phyloP scores from a whole-genome alignment of 1,140 invertebrate genomes.

The Drosophila sproati region DNA sequence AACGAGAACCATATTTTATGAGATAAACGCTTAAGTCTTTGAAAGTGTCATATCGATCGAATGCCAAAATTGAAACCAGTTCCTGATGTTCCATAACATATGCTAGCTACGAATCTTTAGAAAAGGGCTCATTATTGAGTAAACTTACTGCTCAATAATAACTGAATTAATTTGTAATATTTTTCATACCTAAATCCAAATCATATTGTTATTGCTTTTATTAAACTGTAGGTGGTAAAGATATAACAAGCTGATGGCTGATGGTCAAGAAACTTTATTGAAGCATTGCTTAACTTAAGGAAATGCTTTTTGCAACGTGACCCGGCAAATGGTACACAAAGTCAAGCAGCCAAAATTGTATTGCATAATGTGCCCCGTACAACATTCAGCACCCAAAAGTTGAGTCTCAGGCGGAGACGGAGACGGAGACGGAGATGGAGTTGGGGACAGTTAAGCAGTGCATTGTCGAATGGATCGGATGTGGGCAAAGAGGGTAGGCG shows the following conservation, averaged over 20 bases:
- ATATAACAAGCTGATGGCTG: background rate
- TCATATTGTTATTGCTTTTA: too few species aligned
- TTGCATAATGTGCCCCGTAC: slow-evolving; percentile 72
- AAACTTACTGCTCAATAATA: too few species aligned
- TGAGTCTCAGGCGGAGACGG: slow-evolving; percentile 21
- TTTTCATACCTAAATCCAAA: too few species aligned
- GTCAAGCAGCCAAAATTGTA: slow-evolving; percentile 63
- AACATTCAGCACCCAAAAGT: slow-evolving; percentile 40
- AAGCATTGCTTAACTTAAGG: slow-evolving; percentile 5
- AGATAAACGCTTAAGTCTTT: too few species aligned
- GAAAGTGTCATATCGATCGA: too few species aligned
- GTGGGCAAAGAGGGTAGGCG: background rate
- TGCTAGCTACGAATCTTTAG: too few species aligned
- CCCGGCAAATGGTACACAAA: slow-evolving; percentile 57
- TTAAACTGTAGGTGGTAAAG: too few species aligned
- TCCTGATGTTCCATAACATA: too few species aligned
- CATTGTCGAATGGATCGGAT: slow-evolving; percentile 28
- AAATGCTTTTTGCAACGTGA: slow-evolving; percentile 53
- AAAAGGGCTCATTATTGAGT: too few species aligned
- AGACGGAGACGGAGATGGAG: slow-evolving; percentile 25
- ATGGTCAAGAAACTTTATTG: background rate
- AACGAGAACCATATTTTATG: too few species aligned
- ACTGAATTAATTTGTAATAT: too few species aligned
- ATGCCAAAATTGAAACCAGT: too few species aligned
- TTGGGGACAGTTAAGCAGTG: background rate